phyloP scores from a whole-genome alignment of 2,113 vertebrate species.

The Sphaerodactylus townsendi region DNA sequence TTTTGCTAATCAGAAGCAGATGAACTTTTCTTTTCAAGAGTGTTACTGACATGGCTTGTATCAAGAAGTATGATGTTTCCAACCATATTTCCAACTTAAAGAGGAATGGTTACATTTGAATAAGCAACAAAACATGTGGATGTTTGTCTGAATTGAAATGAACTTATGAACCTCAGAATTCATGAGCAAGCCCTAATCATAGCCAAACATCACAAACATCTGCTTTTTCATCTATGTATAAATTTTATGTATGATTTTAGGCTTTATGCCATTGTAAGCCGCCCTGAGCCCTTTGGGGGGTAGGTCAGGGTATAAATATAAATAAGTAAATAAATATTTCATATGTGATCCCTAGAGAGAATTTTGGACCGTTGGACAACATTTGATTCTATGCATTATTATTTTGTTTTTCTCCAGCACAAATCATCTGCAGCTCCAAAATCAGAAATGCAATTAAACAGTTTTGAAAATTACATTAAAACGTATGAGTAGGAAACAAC shows the following conservation, averaged over 20 bases:
- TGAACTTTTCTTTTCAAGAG: background rate
- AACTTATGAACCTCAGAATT: conserved; percentile 42
- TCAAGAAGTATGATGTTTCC: conserved; percentile 12
- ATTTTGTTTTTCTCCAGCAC: background rate
- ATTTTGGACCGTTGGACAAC: background rate
- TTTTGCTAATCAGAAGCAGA: conserved; percentile 25
- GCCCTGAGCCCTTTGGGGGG: too few relatives aligned
- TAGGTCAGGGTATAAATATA: too few relatives aligned
- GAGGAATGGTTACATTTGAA: conserved; percentile 16
- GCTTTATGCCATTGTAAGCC: too few relatives aligned
- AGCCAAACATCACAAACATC: conserved; percentile 12
- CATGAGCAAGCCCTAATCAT: conserved; percentile 17
- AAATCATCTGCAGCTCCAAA: background rate
- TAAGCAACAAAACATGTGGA: conserved; percentile 17
- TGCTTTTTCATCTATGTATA: conserved; percentile 33
- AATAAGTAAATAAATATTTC: too few relatives aligned
- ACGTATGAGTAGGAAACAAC: background rate
- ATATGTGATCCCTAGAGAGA: background rate
- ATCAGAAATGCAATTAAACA: too few relatives aligned
- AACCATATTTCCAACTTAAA: conserved; percentile 11
- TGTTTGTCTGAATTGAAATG: conserved; percentile 25
- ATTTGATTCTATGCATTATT: background rate
- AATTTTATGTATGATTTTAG: too few relatives aligned
- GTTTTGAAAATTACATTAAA: background rate
- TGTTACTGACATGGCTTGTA: conserved; percentile 8